Evolutionary conservation across 2,888 invertebrate genomes (phyloP).

Genomic region (Apotomis betuletana): DNA sequence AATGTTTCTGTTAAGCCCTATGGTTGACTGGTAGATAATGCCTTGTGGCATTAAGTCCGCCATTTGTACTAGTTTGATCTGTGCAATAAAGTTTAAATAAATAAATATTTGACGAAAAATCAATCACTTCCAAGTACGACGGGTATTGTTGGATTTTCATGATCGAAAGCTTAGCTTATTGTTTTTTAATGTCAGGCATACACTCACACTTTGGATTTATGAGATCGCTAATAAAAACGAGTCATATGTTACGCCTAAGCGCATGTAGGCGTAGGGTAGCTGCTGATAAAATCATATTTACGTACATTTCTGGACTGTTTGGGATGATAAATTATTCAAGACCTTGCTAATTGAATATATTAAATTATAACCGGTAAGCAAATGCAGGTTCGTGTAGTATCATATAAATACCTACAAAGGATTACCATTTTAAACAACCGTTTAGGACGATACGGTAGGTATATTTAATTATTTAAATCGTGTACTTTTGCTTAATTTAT

Average conservation of each 20-base stretch:
- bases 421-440: no score
- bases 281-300: conserved; percentile 16
- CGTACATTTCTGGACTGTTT: conserved; percentile 19
- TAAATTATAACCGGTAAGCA: not conserved
- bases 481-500: no score
- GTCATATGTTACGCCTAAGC: conserved; percentile 32
- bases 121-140: conserved; percentile 22
- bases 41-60: no score
- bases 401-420: no score
- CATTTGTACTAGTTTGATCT: no score
- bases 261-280: conserved; percentile 16
- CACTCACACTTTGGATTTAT: conserved; percentile 20
- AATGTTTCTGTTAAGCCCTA: no score
- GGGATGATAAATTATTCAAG: conserved; percentile 33
- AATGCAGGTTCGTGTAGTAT: no score
- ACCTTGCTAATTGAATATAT: conserved; percentile 9
- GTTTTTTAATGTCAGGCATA: conserved; percentile 22
- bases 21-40: no score
- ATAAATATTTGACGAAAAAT: conserved; percentile 26
- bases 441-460: no score
- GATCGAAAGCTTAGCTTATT: conserved; percentile 25
- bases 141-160: conserved; percentile 14
- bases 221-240: conserved; percentile 49
- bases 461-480: no score
- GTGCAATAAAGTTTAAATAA: no score